Percentiles rank a stretch among this genome's conserved stretches.
Evolutionary conservation across 2,888 invertebrate species (phyloP).

Genomic region (Sussaba pulchella): DNA sequence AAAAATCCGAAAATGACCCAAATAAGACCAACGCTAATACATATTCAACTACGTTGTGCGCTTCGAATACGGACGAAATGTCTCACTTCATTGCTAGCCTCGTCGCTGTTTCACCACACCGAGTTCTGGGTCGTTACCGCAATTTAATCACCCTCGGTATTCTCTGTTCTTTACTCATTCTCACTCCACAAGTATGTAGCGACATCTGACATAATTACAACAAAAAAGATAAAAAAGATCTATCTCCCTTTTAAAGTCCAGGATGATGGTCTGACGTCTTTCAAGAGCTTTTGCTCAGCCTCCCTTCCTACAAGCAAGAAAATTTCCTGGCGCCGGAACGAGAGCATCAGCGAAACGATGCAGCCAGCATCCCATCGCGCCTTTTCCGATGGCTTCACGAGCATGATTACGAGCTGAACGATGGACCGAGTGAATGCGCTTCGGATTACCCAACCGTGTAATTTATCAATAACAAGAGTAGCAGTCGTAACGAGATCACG

Average conservation of each 20-base stretch:
- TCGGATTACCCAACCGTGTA: conserved; percentile 40
- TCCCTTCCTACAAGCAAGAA: not conserved
- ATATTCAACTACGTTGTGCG: not conserved
- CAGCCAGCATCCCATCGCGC: not conserved
- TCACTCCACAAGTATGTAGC: not conserved
- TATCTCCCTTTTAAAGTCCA: too few relatives aligned
- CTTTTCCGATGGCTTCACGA: not conserved
- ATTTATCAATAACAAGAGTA: conserved; percentile 54
- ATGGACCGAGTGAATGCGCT: conserved; percentile 39
- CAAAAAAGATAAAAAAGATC: too few relatives aligned
- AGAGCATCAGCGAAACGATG: conserved; percentile 20
- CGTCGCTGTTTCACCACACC: not conserved
- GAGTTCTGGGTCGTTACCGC: not conserved
- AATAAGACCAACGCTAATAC: too few relatives aligned
- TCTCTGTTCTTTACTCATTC: too few relatives aligned
- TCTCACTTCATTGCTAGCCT: not conserved
- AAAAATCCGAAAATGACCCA: too few relatives aligned
- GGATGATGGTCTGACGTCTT: too few relatives aligned
- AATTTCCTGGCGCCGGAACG: conserved; percentile 1
- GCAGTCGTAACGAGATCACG: conserved; percentile 47
- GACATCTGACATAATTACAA: too few relatives aligned
- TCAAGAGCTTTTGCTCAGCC: not conserved
- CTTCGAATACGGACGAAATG: not conserved
- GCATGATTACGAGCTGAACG: conserved; percentile 41
- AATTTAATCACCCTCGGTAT: not conserved